These are phyloP conservation scores for Boloria selene DNA, from an alignment of 2,888 invertebrate genomes.

Conservation along the genomic window DNA sequence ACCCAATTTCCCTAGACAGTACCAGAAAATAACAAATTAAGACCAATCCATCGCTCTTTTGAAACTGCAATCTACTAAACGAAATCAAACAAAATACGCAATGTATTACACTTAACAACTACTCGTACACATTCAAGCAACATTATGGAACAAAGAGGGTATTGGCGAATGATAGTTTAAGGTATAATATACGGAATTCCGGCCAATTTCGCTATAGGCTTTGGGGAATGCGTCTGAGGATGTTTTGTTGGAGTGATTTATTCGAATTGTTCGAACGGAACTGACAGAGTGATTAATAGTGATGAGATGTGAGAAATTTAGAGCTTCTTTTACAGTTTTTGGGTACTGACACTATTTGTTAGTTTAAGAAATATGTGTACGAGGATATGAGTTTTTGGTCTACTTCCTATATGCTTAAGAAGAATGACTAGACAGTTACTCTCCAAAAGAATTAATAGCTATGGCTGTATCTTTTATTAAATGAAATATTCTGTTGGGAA, in stretches of 20 bases:
- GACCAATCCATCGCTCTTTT: slow-evolving; percentile 23
- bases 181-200: slow-evolving; percentile 62
- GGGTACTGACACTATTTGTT: not conserved
- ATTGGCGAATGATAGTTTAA: slow-evolving; percentile 61
- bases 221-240: slow-evolving; percentile 55
- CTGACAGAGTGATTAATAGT: slow-evolving; percentile 26
- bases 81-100: slow-evolving; percentile 20
- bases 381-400: too few species aligned
- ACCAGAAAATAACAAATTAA: not conserved
- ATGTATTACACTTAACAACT: slow-evolving; percentile 17
- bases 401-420: too few species aligned
- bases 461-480: too few species aligned
- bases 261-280: slow-evolving; percentile 30
- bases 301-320: slow-evolving; percentile 22
- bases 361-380: slow-evolving; percentile 12
- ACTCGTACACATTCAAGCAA: not conserved
- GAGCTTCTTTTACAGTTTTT: slow-evolving; percentile 14
- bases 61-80: not conserved
- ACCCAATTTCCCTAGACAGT: slow-evolving; percentile 46
- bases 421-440: too few species aligned
- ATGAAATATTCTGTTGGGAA: too few species aligned
- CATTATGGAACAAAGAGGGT: slow-evolving; percentile 32
- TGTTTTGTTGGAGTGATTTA: slow-evolving; percentile 39
- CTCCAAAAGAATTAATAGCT: too few species aligned
- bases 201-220: slow-evolving; percentile 54